A percentile compares a stretch with the other conserved stretches of the same genome.
phyloP scores from a whole-genome alignment of 2,888 invertebrate genomes.

The Himalopsyche kuldschensis region DNA sequence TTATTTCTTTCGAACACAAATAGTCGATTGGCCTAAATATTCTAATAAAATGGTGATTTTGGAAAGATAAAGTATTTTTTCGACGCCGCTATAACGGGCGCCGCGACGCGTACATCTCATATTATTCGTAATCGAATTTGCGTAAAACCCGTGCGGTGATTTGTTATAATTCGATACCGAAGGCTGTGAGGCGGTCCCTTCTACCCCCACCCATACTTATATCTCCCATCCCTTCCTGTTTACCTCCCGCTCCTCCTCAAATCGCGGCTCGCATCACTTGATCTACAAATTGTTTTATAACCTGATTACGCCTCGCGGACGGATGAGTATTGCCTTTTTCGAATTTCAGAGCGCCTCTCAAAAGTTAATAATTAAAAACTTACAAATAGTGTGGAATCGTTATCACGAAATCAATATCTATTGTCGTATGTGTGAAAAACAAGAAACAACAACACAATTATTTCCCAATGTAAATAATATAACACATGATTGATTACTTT shows the following conservation, averaged over 20 bases:
- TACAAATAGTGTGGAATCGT: not conserved
- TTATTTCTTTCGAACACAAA: too few relatives aligned
- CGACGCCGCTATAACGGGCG: not conserved
- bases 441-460: too few relatives aligned
- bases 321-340: conserved; percentile 14
- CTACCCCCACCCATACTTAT: not conserved
- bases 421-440: too few relatives aligned
- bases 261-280: conserved; percentile 35
- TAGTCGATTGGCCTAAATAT: too few relatives aligned
- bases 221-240: not conserved
- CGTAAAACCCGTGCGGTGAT: conserved; percentile 32
- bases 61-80: not conserved
- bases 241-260: conserved; percentile 17
- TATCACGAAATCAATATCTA: too few relatives aligned
- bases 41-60: too few relatives aligned
- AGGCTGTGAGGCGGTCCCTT: not conserved
- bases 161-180: conserved; percentile 36
- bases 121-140: conserved; percentile 30
- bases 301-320: conserved; percentile 39
- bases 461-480: too few relatives aligned
- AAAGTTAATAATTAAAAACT: not conserved
- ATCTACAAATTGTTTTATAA: conserved; percentile 40
- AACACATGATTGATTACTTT: too few relatives aligned
- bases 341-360: not conserved
- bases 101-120: conserved; percentile 10